Evolutionary conservation across 2,113 vertebrate species (phyloP).

Genomic region (Leuciscus idus): DNA sequence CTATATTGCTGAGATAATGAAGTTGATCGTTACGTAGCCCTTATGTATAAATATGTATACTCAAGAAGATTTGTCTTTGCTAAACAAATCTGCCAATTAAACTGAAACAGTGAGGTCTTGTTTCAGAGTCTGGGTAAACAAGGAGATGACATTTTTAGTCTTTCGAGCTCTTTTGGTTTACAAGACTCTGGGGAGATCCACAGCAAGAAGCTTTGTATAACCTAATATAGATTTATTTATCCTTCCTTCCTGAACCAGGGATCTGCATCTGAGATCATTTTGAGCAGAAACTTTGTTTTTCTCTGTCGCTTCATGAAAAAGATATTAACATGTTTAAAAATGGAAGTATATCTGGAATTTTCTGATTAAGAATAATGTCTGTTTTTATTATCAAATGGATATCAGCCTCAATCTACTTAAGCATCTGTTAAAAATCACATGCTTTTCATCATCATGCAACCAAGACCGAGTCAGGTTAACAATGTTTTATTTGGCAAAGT

Average conservation of each 20-base stretch:
- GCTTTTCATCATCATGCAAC: conserved; percentile 30
- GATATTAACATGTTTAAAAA: neutral
- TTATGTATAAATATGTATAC: neutral
- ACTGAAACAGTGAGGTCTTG: neutral
- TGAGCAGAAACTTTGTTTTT: neutral
- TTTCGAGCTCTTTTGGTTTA: neutral
- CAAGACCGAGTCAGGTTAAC: neutral
- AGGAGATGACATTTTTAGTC: neutral
- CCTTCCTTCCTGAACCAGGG: neutral
- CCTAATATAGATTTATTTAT: conserved; percentile 26
- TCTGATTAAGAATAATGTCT: neutral
- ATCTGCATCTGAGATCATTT: neutral
- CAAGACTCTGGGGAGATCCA: neutral
- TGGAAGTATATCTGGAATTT: neutral
- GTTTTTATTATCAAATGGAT: neutral
- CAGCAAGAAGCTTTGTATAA: conserved; percentile 33
- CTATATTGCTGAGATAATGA: conserved; percentile 10
- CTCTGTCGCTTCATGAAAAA: neutral
- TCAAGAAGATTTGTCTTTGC: neutral
- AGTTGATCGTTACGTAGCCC: neutral
- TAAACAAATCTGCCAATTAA: conserved; percentile 12
- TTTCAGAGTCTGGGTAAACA: conserved; percentile 24
- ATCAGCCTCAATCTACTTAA: neutral
- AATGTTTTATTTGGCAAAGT: neutral
- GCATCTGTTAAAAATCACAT: conserved; percentile 24